A percentile compares a stretch with the other conserved stretches of the same genome.
Evolutionary conservation across 2,113 vertebrate species (phyloP).

Genomic region (Erythrolamprus reginae): DNA sequence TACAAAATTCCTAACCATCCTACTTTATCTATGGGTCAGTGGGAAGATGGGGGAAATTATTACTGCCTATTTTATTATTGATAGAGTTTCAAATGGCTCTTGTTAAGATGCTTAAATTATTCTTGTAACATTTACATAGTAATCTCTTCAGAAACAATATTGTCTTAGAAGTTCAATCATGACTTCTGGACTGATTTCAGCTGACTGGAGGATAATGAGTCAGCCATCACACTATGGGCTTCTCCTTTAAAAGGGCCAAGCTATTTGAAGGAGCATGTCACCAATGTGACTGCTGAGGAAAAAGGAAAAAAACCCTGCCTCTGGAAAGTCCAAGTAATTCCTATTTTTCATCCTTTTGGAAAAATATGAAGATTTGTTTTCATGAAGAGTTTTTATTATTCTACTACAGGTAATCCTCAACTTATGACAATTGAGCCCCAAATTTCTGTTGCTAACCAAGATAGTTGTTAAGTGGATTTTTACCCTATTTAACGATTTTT

Average conservation of each 20-base stretch:
- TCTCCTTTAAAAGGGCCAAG: background rate
- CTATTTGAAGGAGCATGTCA: background rate
- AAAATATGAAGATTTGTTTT: background rate
- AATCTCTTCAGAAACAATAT: background rate
- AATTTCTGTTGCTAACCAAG: background rate
- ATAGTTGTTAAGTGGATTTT: background rate
- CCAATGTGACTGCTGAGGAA: background rate
- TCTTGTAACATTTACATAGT: background rate
- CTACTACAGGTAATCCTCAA: background rate
- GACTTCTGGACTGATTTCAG: background rate
- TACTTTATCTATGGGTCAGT: background rate
- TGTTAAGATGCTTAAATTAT: background rate
- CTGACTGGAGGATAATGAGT: background rate
- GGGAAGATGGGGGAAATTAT: background rate
- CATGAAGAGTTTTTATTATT: background rate
- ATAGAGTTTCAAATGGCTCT: background rate
- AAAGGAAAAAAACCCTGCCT: background rate
- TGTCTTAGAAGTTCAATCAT: background rate
- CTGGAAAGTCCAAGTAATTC: background rate
- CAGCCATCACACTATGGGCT: background rate
- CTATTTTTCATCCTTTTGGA: background rate
- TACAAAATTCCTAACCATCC: background rate
- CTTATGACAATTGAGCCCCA: background rate
- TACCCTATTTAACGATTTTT: background rate
- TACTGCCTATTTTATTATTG: background rate